These are phyloP conservation scores for Eugnorisma glareosa DNA, from an alignment of 2,888 invertebrate genomes.

Conservation along the genomic window DNA sequence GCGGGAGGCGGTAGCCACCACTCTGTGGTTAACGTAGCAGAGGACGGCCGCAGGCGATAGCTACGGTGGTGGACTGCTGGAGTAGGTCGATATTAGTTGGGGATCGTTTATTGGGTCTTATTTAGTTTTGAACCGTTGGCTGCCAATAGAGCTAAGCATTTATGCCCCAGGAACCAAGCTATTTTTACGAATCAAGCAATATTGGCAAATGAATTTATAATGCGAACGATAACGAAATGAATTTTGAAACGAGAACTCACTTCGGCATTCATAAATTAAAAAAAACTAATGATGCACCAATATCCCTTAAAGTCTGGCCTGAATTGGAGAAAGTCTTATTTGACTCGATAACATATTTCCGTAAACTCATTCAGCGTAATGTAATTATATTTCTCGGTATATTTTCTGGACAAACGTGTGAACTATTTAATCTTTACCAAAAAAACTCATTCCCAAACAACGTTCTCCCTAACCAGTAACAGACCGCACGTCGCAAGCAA, in stretches of 20 bases:
- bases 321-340: neutral
- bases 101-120: constrained; percentile 14
- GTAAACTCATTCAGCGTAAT: neutral
- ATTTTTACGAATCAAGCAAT: neutral
- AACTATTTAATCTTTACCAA: neutral
- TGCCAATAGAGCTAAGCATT: neutral
- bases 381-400: neutral
- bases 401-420: neutral
- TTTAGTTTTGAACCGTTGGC: neutral
- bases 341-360: neutral
- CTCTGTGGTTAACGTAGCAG: constrained; percentile 72
- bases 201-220: neutral
- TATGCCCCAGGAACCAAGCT: neutral
- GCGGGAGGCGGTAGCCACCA: constrained; percentile 78
- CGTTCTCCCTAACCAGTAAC: constrained; percentile 24
- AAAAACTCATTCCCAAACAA: constrained; percentile 27
- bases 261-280: neutral
- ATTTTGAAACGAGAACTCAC: neutral
- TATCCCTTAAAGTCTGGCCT: neutral
- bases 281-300: neutral
- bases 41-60: constrained; percentile 65
- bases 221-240: neutral
- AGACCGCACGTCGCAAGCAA: constrained; percentile 44
- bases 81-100: constrained; percentile 21
- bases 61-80: constrained; percentile 32